phyloP scores from a whole-genome alignment of 2,888 invertebrate genomes.

The Lordiphosa fenestrarum region DNA sequence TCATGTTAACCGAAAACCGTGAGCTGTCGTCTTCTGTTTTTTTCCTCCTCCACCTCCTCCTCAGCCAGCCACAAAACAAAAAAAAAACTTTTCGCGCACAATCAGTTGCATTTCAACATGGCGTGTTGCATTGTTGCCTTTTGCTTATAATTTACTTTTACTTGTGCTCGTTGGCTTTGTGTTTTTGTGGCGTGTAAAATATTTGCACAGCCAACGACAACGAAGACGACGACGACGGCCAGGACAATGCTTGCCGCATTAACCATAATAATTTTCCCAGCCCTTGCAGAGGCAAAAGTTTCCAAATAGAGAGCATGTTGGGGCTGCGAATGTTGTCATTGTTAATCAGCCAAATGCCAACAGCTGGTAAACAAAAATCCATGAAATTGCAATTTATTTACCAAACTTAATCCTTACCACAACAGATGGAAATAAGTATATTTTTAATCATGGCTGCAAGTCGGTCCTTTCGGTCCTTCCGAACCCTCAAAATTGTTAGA shows the following conservation, averaged over 20 bases:
- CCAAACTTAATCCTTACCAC: too few relatives aligned
- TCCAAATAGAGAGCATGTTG: conserved; percentile 46
- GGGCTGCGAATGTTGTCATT: conserved; percentile 39
- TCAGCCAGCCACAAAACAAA: conserved; percentile 23
- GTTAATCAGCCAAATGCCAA: conserved; percentile 51
- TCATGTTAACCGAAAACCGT: conserved; percentile 70
- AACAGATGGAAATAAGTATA: neutral
- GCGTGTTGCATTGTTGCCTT: conserved; percentile 40
- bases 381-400: conserved; percentile 2
- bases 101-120: conserved; percentile 73
- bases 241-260: conserved; percentile 62
- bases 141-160: conserved; percentile 73
- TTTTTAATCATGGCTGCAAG: neutral
- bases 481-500: too few relatives aligned
- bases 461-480: too few relatives aligned
- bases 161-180: conserved; percentile 62
- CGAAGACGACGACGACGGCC: conserved; percentile 3
- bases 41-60: conserved; percentile 7
- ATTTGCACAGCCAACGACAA: conserved; percentile 51
- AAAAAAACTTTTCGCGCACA: conserved; percentile 69
- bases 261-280: conserved; percentile 64
- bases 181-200: conserved; percentile 60
- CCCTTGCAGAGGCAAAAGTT: conserved; percentile 15
- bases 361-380: conserved; percentile 51
- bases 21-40: conserved; percentile 53